Evolutionary conservation across 2,797 vertebrate genomes (phyloP), one percentile per base, ranked within the genome.

Genomic region (Mus minutoides): DNA sequence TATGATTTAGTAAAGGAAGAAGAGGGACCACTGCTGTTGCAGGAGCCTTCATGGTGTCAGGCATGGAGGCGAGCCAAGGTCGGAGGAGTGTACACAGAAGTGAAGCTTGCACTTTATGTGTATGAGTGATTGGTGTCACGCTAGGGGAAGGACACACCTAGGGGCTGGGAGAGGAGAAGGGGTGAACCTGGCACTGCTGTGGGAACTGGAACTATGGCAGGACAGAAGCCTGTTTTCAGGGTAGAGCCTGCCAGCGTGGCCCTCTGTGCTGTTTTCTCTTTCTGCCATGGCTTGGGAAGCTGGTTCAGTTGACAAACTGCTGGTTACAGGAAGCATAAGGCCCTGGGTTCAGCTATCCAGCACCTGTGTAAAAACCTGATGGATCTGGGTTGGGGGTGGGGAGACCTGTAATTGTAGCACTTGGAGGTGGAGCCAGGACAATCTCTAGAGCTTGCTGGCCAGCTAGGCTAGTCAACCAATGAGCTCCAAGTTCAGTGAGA

Each of bases 1-100:
- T 92, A 9, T 46, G 79, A 56, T 76, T 79, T 90, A 89, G 49
- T 56, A 85, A 93, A 90, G 71, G 37, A 73, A 29, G 67, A 56
- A 67, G 43, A 62, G 34, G 21, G n/a, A 24, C n/a, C 29, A n/a
- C 26, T 62, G 34, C 14, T 6, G 10, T 7, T 4, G 0, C 16
- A 75, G 40, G 64, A 37, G 34, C 24, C 31, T 0, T 11, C 37
- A n/a, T 19, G n/a, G 17, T 11, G 8, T 49, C 40, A 49, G 64
- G 76, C 10, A 2, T 11, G 19, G 6, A 64, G 54, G 17, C 34
- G 24, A 75, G 43, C 77, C 29, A 1, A 6, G 43, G 11, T 40
- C 0, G 3, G 1, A 54, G 62, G 19, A 77, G 24, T 3, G 10
- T 49, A n/a, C 21, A 29, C 17, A 22, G 40, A n/a, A 26, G 24